A percentile compares a stretch with the other conserved stretches of the same genome.
Conservation (phyloP, 2,888 invertebrate species). For the Calameuta filiformis region DNA sequence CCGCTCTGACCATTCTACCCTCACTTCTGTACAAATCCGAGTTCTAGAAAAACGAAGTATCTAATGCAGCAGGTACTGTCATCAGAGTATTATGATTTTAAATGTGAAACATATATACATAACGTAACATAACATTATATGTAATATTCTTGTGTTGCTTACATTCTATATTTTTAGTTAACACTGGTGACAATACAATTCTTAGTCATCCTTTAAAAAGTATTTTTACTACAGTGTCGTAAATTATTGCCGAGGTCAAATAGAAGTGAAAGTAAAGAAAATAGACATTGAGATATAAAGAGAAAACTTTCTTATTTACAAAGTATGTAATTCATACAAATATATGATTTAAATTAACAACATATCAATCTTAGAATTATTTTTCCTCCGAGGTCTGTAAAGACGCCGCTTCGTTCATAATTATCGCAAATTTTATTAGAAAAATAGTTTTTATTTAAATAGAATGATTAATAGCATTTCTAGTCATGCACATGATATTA, state of each 20-base stretch:
- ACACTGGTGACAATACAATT: background rate
- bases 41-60: background rate
- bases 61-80: background rate
- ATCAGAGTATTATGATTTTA: background rate
- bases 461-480: background rate
- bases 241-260: background rate
- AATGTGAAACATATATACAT: background rate
- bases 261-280: background rate
- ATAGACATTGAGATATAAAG: background rate
- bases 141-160: background rate
- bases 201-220: background rate
- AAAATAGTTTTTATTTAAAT: background rate
- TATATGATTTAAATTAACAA: background rate
- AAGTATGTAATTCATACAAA: background rate
- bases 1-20: background rate
- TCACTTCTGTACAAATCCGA: background rate
- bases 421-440: background rate
- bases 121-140: background rate
- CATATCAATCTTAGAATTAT: background rate
- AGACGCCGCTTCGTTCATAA: conserved; percentile 15
- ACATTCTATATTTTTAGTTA: background rate
- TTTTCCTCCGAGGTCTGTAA: conserved; percentile 53
- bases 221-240: background rate
- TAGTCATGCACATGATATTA: background rate
- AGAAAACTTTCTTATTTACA: background rate